Percentiles rank a stretch among this genome's conserved stretches.
phyloP scores from a whole-genome alignment of 2,888 invertebrate genomes.

The Leucoma salicis region DNA sequence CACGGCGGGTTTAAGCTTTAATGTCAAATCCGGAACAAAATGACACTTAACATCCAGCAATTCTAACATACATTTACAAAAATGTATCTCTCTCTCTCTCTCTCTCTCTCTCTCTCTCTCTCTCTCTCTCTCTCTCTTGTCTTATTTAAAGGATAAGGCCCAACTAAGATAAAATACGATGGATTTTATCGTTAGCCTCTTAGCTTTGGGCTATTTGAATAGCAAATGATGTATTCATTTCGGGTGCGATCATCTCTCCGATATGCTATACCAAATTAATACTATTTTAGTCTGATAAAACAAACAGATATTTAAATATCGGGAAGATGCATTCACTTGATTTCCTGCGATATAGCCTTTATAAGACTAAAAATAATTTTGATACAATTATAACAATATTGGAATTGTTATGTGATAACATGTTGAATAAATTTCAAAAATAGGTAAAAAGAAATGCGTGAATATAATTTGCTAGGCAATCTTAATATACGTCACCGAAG shows the following conservation, averaged over 20 bases:
- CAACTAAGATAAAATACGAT: conserved; percentile 21
- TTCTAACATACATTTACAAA: no score
- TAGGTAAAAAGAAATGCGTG: no score
- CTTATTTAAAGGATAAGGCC: conserved; percentile 16
- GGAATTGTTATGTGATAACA: not conserved
- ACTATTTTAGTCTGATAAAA: conserved; percentile 69
- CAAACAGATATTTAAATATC: conserved; percentile 78
- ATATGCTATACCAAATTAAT: conserved; percentile 69
- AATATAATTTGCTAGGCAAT: no score
- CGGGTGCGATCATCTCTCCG: conserved; percentile 59
- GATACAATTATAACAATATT: conserved; percentile 38
- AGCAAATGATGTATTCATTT: conserved; percentile 74
- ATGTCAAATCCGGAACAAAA: no score
- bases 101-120: no score
- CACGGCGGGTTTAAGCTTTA: no score
- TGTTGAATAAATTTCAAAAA: no score
- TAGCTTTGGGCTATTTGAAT: conserved; percentile 70
- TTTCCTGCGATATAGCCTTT: conserved; percentile 39
- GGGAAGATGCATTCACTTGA: conserved; percentile 52
- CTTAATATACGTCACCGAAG: no score
- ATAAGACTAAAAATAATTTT: conserved; percentile 36
- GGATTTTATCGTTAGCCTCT: conserved; percentile 33
- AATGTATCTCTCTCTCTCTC: no score
- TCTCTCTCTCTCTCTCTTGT: no score
- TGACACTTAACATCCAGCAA: no score